Conservation (phyloP, 2,888 invertebrate species). For the Apamea epomidion region DNA sequence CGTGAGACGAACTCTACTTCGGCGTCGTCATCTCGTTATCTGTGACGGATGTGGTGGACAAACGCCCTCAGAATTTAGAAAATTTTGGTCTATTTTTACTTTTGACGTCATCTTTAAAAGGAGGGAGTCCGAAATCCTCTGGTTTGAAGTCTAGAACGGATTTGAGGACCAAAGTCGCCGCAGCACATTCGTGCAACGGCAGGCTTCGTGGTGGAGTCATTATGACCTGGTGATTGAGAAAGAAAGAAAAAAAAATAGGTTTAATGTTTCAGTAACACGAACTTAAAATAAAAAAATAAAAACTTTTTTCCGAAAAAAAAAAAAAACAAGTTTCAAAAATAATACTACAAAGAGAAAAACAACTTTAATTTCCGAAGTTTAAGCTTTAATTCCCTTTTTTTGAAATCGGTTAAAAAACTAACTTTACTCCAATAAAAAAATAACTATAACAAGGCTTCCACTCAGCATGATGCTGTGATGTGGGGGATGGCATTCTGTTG, state of each 20-base stretch:
- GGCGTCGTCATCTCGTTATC: background rate
- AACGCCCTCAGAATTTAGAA: background rate
- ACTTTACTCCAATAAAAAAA: too few relatives aligned
- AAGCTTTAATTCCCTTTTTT: too few relatives aligned
- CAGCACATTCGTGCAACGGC: background rate
- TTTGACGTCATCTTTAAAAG: background rate
- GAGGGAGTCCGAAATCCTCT: constrained; percentile 3
- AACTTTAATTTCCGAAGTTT: too few relatives aligned
- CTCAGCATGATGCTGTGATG: too few relatives aligned
- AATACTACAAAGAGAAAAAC: too few relatives aligned
- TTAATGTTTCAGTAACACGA: background rate
- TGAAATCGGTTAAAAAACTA: too few relatives aligned
- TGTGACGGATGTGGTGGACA: background rate
- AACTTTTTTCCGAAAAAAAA: too few relatives aligned
- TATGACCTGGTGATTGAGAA: constrained; percentile 7
- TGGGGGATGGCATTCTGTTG: too few relatives aligned
- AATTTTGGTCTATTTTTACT: background rate
- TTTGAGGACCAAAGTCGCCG: constrained; percentile 6
- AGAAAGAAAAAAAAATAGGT: background rate
- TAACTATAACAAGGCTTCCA: too few relatives aligned
- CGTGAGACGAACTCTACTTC: background rate
- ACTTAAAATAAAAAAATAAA: too few relatives aligned
- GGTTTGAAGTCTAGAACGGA: constrained; percentile 3
- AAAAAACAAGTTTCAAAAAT: too few relatives aligned
- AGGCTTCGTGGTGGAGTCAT: constrained; percentile 1